A percentile compares a stretch with the other conserved stretches of the same genome.
Conservation (phyloP, 1,140 invertebrate species). For the Dendrolimus kikuchii region DNA sequence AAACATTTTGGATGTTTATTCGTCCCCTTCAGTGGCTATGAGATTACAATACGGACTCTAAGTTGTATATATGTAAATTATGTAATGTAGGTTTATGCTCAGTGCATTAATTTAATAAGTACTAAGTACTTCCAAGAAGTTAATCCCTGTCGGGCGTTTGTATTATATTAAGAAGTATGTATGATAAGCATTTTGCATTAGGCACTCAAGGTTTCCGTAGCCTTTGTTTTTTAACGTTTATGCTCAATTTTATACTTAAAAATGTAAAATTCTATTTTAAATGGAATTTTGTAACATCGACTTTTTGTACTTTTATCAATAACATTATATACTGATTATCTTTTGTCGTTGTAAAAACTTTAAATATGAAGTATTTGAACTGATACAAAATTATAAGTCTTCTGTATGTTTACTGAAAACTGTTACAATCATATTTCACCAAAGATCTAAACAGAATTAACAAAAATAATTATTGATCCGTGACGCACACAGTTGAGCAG, state of each 20-base stretch:
- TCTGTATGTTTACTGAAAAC: too few relatives aligned
- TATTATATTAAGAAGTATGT: conserved; percentile 22
- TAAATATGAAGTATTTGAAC: too few relatives aligned
- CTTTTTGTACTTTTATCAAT: conserved; percentile 11
- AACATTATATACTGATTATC: background rate
- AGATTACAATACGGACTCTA: conserved; percentile 60
- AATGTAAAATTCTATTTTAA: conserved; percentile 52
- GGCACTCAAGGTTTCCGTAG: conserved; percentile 45
- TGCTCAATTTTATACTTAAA: conserved; percentile 64
- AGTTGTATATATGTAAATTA: conserved; percentile 57
- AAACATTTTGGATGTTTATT: conserved; percentile 31
- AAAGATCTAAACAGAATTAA: conserved; percentile 34
- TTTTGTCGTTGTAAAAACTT: background rate
- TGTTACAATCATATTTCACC: conserved; percentile 28
- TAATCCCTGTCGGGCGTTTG: conserved; percentile 26
- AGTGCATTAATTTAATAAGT: conserved; percentile 44
- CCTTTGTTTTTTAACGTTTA: conserved; percentile 50
- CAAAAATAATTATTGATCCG: background rate
- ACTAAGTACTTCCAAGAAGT: conserved; percentile 59
- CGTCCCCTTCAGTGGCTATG: conserved; percentile 60
- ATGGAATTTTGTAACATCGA: conserved; percentile 50
- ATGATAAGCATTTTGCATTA: conserved; percentile 36
- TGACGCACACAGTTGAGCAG: too few relatives aligned
- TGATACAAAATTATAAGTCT: too few relatives aligned
- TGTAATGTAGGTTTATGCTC: conserved; percentile 22